Conservation (phyloP, 2,113 vertebrate species). For the Platysternon megacephalum region DNA sequence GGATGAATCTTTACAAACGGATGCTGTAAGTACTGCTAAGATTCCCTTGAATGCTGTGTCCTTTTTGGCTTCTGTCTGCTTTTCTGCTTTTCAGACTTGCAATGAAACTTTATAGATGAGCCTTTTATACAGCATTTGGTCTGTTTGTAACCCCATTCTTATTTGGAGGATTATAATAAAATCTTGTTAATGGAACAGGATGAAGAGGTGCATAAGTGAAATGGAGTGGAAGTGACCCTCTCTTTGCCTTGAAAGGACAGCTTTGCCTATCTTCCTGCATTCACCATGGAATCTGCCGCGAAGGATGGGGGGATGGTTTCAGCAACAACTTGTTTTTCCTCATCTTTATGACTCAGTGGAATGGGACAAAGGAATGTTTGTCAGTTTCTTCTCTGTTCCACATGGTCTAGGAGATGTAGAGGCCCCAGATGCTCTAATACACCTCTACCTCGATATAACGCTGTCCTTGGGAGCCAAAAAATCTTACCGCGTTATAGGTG, state of each 20-base stretch:
- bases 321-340: not conserved
- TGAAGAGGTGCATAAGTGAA: not conserved
- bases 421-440: not conserved
- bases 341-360: not conserved
- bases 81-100: not conserved
- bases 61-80: not conserved
- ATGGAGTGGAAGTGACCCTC: not conserved
- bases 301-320: not conserved
- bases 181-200: not conserved
- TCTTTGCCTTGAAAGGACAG: not conserved
- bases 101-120: not conserved
- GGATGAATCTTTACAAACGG: constrained; percentile 76
- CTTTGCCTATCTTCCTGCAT: not conserved
- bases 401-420: not conserved
- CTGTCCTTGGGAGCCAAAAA: no score
- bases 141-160: not conserved
- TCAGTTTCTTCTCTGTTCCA: not conserved
- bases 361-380: not conserved
- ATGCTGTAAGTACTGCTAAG: constrained; percentile 77
- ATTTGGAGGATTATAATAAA: not conserved
- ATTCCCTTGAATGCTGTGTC: not conserved
- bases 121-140: not conserved
- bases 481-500: no score
- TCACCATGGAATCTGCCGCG: not conserved
- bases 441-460: no score